A percentile compares a stretch with the other conserved stretches of the same genome.
Evolutionary conservation across 2,113 vertebrate genomes (phyloP).

Genomic region (Trogon melanurus): DNA sequence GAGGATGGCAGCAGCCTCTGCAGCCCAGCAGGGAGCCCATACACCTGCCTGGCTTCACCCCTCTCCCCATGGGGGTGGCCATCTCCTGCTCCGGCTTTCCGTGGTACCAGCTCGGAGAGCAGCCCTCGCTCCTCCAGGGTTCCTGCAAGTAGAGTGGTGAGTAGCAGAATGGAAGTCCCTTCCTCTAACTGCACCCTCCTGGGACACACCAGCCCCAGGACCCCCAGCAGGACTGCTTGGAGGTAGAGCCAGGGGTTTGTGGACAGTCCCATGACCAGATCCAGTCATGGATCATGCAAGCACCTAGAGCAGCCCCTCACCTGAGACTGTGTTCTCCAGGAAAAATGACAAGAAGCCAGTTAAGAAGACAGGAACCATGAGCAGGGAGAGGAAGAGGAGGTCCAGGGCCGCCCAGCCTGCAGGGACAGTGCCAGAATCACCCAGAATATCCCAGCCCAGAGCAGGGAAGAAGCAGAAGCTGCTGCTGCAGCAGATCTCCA

Average conservation of each 20-base stretch:
- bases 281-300: background rate
- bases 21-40: slow-evolving; percentile 55
- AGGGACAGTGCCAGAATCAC: background rate
- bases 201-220: background rate
- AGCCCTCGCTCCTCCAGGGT: slow-evolving; percentile 77
- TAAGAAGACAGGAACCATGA: slow-evolving; percentile 81
- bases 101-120: background rate
- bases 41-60: background rate
- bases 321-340: slow-evolving; percentile 86
- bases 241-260: background rate
- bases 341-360: slow-evolving; percentile 84
- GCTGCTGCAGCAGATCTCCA: background rate
- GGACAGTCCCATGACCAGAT: background rate
- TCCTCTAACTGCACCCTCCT: background rate
- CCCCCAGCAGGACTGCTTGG: background rate
- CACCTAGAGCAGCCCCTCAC: slow-evolving; percentile 63
- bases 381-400: slow-evolving; percentile 76
- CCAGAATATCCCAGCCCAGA: background rate
- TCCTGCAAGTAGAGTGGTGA: slow-evolving; percentile 44
- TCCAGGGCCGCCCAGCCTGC: slow-evolving; percentile 79
- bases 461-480: background rate
- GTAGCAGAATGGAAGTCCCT: background rate
- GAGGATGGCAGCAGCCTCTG: slow-evolving; percentile 43
- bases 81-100: background rate
- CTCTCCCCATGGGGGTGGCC: background rate